Evolutionary conservation across 2,888 invertebrate genomes (phyloP).

Genomic region (Apantesis nais): DNA sequence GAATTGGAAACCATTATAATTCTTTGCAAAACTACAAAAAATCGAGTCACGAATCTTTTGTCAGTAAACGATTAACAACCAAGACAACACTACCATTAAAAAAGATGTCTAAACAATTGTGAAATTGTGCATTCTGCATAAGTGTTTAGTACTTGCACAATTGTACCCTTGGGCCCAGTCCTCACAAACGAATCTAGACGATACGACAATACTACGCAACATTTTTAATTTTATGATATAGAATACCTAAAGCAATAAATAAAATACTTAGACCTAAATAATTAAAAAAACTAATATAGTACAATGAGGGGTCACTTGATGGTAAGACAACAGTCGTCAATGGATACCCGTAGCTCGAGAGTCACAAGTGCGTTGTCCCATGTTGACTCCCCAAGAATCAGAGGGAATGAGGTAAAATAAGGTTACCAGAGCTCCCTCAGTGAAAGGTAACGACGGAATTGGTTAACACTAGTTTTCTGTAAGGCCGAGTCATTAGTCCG

Average conservation of each 20-base stretch:
- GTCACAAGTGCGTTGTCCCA: too few relatives aligned
- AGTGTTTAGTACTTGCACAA: not conserved
- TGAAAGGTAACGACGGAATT: not conserved
- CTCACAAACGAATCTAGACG: not conserved
- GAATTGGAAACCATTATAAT: conserved; percentile 7
- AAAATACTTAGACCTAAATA: not conserved
- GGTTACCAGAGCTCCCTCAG: too few relatives aligned
- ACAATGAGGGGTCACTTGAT: too few relatives aligned
- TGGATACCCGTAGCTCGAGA: too few relatives aligned
- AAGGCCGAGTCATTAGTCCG: too few relatives aligned
- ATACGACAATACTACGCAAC: not conserved
- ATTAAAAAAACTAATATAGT: too few relatives aligned
- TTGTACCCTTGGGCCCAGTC: not conserved
- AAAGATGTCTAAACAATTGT: not conserved
- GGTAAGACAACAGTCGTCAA: too few relatives aligned
- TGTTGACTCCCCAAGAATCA: not conserved
- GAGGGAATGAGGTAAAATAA: not conserved
- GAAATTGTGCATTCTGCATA: not conserved
- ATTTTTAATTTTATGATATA: not conserved
- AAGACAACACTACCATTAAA: not conserved
- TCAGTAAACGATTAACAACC: not conserved
- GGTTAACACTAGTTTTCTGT: too few relatives aligned
- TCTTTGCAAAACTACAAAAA: conserved; percentile 5
- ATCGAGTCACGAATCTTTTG: conserved; percentile 16
- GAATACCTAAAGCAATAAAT: not conserved